Evolutionary conservation across 1,140 invertebrate species (phyloP).

Genomic region (Daktulosphaira vitifoliae): DNA sequence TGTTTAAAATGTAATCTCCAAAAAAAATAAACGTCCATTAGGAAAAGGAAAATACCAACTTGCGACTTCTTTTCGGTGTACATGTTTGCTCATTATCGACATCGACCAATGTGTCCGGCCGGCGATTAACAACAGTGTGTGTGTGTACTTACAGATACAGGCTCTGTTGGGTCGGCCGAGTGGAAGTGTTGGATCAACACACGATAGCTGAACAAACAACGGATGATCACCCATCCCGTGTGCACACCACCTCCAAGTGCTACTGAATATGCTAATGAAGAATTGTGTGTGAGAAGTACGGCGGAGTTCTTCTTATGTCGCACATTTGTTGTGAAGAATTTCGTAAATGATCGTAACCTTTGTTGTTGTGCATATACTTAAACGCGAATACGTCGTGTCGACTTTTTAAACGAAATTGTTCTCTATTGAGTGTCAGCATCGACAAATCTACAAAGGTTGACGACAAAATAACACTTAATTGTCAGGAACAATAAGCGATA

Average conservation of each 20-base stretch:
- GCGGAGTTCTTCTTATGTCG: conserved; percentile 12
- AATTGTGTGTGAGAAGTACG: conserved; percentile 11
- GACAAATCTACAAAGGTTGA: no score
- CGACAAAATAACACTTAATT: no score
- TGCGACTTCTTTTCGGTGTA: conserved; percentile 28
- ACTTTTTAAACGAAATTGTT: no score
- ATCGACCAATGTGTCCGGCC: conserved; percentile 4
- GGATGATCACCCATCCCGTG: conserved; percentile 17
- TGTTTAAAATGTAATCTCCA: conserved; percentile 15
- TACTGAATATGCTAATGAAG: conserved; percentile 34
- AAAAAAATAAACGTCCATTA: conserved; percentile 23
- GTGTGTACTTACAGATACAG: neutral
- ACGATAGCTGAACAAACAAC: conserved; percentile 28
- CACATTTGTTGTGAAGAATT: conserved; percentile 25
- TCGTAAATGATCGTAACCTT: no score
- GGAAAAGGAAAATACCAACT: conserved; percentile 18
- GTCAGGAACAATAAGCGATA: no score
- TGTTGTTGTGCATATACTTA: no score
- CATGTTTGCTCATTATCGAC: conserved; percentile 31
- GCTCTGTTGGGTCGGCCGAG: neutral
- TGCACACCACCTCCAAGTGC: conserved; percentile 3
- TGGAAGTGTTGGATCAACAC: conserved; percentile 30
- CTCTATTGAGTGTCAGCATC: no score
- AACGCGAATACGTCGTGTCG: no score
- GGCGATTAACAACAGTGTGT: conserved; percentile 23